Base-by-base conservation (phyloP, 2,888 invertebrate genomes). In the Tinea semifulvella region DNA sequence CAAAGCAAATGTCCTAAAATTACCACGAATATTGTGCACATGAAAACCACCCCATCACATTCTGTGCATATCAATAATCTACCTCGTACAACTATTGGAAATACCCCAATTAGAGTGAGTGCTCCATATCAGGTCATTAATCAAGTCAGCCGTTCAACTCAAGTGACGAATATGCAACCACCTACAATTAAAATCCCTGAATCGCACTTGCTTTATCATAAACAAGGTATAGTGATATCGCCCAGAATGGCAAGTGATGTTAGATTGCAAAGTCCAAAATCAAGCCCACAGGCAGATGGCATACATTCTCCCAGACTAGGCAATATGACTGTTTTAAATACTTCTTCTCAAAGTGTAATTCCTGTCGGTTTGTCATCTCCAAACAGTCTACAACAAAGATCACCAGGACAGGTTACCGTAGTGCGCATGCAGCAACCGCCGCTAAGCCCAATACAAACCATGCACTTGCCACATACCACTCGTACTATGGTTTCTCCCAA, bases 181-280 rank as follows among this genome's bases (percentile, higher is more conserved):
- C 82, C 89, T 3, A 86, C 87, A 1, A 87, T 88, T 11, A 87
- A 86, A 54, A 84, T 88, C 53, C 87, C 88, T 2, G 85, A 85
- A 31, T 69, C 73, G 43, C 80, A 82, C 52, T 64, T 80, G 47
- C 52, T 79, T 22, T 80, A 80, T 54, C 80, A 76, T 54, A 80
- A 80, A 57, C 81, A 57, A 58, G 82, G 63, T 16, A 82, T 73
- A 44, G 75, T 68, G 11, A 76, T 68, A 56, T 79, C 82, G 25
- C 82, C 82, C 6, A 63, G 76, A 55, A 61, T 73, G 53, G 51
- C 67, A 4, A 68, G 55, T 47, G 82, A 82, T 48, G 57, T 70
- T 39, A 63, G 74, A 56, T 50, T 79, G 50, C 69, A 69, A 45
- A 80, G 76, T 52, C 80, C 82, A 16, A 82, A 80, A 61, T 52